A percentile compares a stretch with the other conserved stretches of the same genome.
phyloP scores from a whole-genome alignment of 2,888 invertebrate genomes.

The Chelonus formosanus region DNA sequence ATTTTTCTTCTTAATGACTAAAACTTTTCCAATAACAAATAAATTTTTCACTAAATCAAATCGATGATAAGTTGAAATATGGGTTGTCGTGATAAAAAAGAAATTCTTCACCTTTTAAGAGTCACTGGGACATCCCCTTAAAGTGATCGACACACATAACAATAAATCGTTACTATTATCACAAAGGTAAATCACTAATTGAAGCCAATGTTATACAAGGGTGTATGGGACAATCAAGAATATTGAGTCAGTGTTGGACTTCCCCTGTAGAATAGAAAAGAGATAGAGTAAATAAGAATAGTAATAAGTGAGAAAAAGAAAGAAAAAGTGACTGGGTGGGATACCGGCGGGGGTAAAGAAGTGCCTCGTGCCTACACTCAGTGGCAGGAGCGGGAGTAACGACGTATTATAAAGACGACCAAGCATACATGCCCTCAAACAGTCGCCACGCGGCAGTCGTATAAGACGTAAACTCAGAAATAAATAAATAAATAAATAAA shows the following conservation, averaged over 20 bases:
- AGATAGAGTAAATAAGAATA: background rate
- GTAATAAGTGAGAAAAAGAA: slow-evolving; percentile 12
- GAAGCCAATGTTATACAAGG: too few relatives aligned
- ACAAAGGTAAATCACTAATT: too few relatives aligned
- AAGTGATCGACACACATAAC: background rate
- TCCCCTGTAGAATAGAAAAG: too few relatives aligned
- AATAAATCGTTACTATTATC: background rate
- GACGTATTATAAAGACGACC: slow-evolving; percentile 53
- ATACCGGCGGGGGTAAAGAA: slow-evolving; percentile 17
- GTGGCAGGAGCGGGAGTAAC: slow-evolving; percentile 39
- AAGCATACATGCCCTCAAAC: slow-evolving; percentile 55
- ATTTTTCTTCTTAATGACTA: too few relatives aligned
- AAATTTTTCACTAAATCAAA: too few relatives aligned
- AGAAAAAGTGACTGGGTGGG: background rate
- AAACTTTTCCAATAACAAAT: too few relatives aligned
- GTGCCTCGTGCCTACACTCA: slow-evolving; percentile 29
- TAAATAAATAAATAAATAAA: slow-evolving; percentile 18
- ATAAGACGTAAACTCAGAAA: slow-evolving; percentile 37
- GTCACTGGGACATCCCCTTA: slow-evolving; percentile 21
- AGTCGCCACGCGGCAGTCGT: slow-evolving; percentile 63
- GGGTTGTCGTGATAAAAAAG: too few relatives aligned
- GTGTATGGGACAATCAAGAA: too few relatives aligned
- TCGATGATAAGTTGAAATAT: too few relatives aligned
- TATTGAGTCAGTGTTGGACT: too few relatives aligned
- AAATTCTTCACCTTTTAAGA: background rate